phyloP scores from a whole-genome alignment of 2,113 vertebrate genomes.

The Mastomys coucha region DNA sequence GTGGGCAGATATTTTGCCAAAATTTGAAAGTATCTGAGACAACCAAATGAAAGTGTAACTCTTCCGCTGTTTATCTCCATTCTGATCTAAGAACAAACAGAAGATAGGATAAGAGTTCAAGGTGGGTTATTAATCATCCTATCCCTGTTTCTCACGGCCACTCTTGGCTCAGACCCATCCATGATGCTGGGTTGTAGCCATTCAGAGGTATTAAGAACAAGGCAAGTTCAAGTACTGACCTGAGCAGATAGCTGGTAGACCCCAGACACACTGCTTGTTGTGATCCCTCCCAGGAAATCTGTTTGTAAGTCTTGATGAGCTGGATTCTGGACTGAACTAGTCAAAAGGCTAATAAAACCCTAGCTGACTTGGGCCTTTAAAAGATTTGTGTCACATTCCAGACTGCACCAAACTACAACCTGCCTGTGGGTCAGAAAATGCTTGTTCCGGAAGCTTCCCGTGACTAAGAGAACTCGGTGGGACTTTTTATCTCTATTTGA shows the following conservation, averaged over 20 bases:
- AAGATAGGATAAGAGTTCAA: neutral
- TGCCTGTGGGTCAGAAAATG: constrained; percentile 53
- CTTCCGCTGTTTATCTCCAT: neutral
- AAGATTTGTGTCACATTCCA: constrained; percentile 40
- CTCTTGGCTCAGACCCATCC: neutral
- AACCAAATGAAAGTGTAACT: constrained; percentile 21
- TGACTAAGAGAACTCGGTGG: constrained; percentile 59
- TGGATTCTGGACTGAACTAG: constrained; percentile 25
- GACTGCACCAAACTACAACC: neutral
- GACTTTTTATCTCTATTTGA: constrained; percentile 73
- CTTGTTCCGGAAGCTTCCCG: constrained; percentile 41
- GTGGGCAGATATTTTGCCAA: neutral
- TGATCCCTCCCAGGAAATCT: neutral
- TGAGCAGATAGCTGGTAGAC: neutral
- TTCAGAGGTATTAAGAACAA: neutral
- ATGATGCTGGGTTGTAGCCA: no score
- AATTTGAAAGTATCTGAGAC: constrained; percentile 5
- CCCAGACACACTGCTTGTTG: neutral
- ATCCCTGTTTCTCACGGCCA: neutral
- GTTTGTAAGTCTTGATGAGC: neutral
- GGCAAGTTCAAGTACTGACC: neutral
- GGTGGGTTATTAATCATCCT: neutral
- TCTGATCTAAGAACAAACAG: neutral
- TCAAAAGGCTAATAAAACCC: neutral
- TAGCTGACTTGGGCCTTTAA: neutral